Conservation (phyloP, 1,140 invertebrate species). For the Bombus waltoni region DNA sequence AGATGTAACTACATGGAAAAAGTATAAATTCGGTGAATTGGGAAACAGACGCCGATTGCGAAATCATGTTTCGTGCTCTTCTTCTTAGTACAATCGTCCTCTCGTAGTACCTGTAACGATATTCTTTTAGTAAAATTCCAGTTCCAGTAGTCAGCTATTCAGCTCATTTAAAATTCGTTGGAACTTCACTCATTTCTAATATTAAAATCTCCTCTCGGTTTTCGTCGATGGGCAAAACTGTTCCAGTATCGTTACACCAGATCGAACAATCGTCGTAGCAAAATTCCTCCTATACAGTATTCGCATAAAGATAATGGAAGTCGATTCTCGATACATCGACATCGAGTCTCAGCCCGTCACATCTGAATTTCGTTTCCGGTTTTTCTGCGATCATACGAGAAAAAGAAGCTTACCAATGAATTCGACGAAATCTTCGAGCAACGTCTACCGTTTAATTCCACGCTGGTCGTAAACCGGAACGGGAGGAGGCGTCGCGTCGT, state of each 20-base stretch:
- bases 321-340: no score
- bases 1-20: not conserved
- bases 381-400: not conserved
- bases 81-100: not conserved
- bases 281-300: no score
- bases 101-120: no score
- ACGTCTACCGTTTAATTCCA: constrained; percentile 53
- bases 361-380: not conserved
- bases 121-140: not conserved
- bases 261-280: no score
- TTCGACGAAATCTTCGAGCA: not conserved
- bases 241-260: no score
- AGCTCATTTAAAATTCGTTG: not conserved
- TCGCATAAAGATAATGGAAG: no score
- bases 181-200: not conserved
- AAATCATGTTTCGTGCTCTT: not conserved
- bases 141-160: not conserved
- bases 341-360: no score
- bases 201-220: no score
- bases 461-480: not conserved
- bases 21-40: not conserved
- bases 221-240: no score
- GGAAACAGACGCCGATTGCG: not conserved
- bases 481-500: constrained; percentile 28
- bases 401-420: not conserved